Evolutionary conservation across 1,140 invertebrate genomes (phyloP).

Genomic region (Drosophila azteca): DNA sequence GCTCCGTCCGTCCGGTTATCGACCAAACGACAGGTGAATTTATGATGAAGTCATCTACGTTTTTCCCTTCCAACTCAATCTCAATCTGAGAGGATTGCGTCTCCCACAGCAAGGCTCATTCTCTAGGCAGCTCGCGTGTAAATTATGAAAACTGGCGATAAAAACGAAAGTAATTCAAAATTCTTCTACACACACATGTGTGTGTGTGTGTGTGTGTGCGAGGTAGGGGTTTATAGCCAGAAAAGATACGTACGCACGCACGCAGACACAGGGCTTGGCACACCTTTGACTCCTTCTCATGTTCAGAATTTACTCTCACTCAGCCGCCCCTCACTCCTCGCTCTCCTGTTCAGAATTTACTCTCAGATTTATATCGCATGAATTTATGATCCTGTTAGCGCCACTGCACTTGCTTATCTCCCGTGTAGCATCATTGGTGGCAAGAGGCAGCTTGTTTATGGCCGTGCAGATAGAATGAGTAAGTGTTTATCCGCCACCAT

Average conservation of each 20-base stretch:
- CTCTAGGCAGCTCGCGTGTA: constrained; percentile 58
- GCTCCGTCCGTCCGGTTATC: constrained; percentile 45
- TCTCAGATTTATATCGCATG: constrained; percentile 71
- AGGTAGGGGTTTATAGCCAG: constrained; percentile 39
- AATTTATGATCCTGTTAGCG: constrained; percentile 81
- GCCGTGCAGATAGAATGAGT: constrained; percentile 61
- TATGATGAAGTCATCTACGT: constrained; percentile 76
- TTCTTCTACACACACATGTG: constrained; percentile 54
- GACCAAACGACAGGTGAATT: constrained; percentile 77
- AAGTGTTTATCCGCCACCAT: constrained; percentile 49
- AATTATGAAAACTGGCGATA: constrained; percentile 65
- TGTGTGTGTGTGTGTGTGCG: too few relatives aligned
- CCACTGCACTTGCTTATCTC: constrained; percentile 70
- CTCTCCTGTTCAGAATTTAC: too few relatives aligned
- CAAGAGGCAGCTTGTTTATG: constrained; percentile 65
- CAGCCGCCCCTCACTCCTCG: constrained; percentile 9
- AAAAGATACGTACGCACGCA: background rate
- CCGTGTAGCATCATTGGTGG: constrained; percentile 37
- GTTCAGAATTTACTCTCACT: constrained; percentile 7
- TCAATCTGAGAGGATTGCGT: background rate
- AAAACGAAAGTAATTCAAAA: constrained; percentile 80
- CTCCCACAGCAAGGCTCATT: constrained; percentile 2
- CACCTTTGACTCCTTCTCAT: too few relatives aligned
- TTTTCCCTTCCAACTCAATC: constrained; percentile 11
- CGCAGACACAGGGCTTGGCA: background rate